Percentiles rank a stretch among this genome's conserved stretches.
Evolutionary conservation across 1,140 invertebrate genomes (phyloP).

Genomic region (Euglossa dilemma): DNA sequence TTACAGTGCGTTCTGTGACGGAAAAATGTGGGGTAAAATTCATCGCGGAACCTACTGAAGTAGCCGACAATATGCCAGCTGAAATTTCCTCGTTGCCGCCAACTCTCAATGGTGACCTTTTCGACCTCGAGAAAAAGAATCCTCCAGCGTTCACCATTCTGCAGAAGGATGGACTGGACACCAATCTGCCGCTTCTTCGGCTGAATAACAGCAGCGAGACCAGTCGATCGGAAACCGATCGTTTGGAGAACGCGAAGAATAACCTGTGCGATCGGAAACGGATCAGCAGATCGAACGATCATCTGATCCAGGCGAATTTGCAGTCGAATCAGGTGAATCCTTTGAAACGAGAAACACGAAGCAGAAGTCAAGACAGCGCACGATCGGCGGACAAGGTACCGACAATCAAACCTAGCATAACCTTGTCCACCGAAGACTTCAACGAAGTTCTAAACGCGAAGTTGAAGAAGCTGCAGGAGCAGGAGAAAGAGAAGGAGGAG

Average conservation of each 20-base stretch:
- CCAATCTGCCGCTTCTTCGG: conserved; percentile 74
- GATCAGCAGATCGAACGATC: conserved; percentile 77
- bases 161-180: conserved; percentile 74
- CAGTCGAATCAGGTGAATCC: conserved; percentile 75
- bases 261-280: conserved; percentile 65
- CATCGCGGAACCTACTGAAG: background rate
- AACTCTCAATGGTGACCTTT: conserved; percentile 59
- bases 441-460: conserved; percentile 86
- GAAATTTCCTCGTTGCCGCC: conserved; percentile 71
- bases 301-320: conserved; percentile 71
- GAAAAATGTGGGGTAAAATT: conserved; percentile 5
- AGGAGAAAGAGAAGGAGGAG: conserved; percentile 83
- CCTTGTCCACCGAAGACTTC: conserved; percentile 82
- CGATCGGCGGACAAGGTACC: conserved; percentile 39
- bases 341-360: conserved; percentile 71
- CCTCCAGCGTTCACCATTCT: conserved; percentile 76
- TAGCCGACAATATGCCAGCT: conserved; percentile 65
- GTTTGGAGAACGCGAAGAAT: conserved; percentile 66
- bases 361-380: conserved; percentile 80
- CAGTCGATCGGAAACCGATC: conserved; percentile 54
- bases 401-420: conserved; percentile 62
- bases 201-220: conserved; percentile 61
- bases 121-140: conserved; percentile 65
- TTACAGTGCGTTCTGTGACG: background rate
- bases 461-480: conserved; percentile 84